These are phyloP conservation scores for Theonella swinhoei DNA, from an alignment of 37 sponge, comb jelly and placozoan genomes.

Conservation along the genomic window DNA sequence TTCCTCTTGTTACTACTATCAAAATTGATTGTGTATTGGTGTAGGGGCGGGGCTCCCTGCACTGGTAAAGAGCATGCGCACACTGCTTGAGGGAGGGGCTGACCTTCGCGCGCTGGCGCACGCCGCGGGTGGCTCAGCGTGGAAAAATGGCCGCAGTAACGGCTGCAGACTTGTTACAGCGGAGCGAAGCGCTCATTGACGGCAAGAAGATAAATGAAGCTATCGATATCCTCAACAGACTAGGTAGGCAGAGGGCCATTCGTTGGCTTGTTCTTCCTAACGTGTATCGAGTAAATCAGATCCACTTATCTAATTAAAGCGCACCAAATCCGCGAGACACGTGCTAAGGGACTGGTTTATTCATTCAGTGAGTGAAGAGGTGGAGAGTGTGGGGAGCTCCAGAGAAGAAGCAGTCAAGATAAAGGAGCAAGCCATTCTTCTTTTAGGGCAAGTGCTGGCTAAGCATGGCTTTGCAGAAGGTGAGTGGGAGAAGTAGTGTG, in stretches of 20 bases:
- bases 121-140: no score
- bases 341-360: not conserved
- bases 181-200: slow-evolving; percentile 36
- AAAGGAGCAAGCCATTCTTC: slow-evolving; percentile 73
- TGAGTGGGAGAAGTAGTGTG: slow-evolving; percentile 9
- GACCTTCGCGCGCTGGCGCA: no score
- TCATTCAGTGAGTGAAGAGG: not conserved
- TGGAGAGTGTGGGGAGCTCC: not conserved
- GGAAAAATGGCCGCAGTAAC: not conserved
- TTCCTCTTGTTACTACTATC: no score
- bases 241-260: slow-evolving; percentile 39
- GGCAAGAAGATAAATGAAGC: slow-evolving; percentile 49
- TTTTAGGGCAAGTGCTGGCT: slow-evolving; percentile 66
- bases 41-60: no score
- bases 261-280: not conserved
- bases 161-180: slow-evolving; percentile 9
- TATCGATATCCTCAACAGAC: slow-evolving; percentile 36
- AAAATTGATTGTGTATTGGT: no score
- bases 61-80: no score
- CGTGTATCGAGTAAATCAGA: not conserved
- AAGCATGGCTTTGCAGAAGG: slow-evolving; percentile 62
- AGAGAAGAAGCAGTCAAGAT: slow-evolving; percentile 59
- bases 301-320: not conserved
- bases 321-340: not conserved
- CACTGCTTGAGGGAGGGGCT: no score